A percentile compares a stretch with the other conserved stretches of the same genome.
These are phyloP conservation scores for Myotis vivesi DNA, from an alignment of 2,797 vertebrate genomes.

Conservation along the genomic window DNA sequence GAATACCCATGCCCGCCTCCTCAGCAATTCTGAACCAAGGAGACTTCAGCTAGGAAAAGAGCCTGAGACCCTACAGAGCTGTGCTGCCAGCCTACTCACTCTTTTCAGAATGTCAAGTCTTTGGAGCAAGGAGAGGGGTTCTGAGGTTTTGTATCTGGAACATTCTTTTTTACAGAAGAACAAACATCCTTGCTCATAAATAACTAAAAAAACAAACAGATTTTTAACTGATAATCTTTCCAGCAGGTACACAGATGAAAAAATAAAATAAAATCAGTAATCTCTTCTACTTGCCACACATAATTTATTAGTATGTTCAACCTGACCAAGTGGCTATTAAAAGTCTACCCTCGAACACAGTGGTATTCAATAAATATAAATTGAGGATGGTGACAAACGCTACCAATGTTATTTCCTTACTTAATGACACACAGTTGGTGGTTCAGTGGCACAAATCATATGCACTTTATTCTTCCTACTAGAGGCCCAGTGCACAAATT, in stretches of 20 bases:
- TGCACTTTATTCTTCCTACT: conserved; percentile 47
- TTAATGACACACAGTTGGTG: conserved; percentile 45
- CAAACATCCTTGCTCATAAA: conserved; percentile 5
- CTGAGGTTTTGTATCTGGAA: background rate
- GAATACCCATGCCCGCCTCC: background rate
- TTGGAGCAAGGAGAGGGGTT: background rate
- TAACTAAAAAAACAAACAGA: background rate
- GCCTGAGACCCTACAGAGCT: background rate
- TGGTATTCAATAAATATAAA: conserved; percentile 44
- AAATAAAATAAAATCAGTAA: conserved; percentile 50
- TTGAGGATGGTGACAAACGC: background rate
- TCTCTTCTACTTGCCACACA: conserved; percentile 9
- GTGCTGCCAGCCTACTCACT: background rate
- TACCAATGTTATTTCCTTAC: conserved; percentile 36
- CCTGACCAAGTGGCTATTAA: conserved; percentile 15
- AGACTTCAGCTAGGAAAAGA: background rate
- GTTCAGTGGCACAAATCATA: conserved; percentile 66
- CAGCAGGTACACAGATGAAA: background rate
- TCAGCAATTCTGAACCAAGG: background rate
- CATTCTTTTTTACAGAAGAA: background rate
- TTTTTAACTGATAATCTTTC: background rate
- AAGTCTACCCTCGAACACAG: conserved; percentile 14
- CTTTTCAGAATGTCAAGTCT: background rate
- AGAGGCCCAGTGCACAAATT: too few species aligned
- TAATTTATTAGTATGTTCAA: conserved; percentile 52